Evolutionary conservation across 2,888 invertebrate genomes (phyloP), one percentile per base, ranked within the genome.

Genomic region (Crioceris asparagi): DNA sequence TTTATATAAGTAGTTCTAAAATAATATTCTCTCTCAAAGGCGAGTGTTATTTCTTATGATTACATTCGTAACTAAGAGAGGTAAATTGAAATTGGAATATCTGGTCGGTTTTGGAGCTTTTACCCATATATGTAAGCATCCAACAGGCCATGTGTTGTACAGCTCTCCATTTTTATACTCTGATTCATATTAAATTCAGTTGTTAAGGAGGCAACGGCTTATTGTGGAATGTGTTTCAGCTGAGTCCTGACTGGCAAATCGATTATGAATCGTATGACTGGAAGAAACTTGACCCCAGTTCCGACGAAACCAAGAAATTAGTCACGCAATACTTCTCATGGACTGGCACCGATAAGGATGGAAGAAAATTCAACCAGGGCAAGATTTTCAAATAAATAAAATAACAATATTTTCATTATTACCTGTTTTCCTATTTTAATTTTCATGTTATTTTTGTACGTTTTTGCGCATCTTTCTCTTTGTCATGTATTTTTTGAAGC

Each of bases 251-350:
- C 67, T 94, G 94, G 90, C 85, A 90, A 69, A 77, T 94, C 35
- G 97, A 98, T 69, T 98, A 92, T 61, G 96, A 96, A 69, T 84
- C 86, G 6, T 98, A 98, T 66, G 73, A 72, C 36, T 98, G 98
- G 98, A 84, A 75, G 57, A 94, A 96, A 67, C 71, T 98, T 45
- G 88, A 98, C 66, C 71, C 90, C 15, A 67, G 72, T 46, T 72
- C 73, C 36, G 77, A 77, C 38, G 81, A 83, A 57, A 91, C 92
- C 36, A 93, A 91, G 71, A 73, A 81, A 51, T 63, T 92, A 38
- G 88, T 97, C 10, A 69, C 78, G 46, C 82, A 92, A 56, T 96
- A 94, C 69, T 83, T 96, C 67, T 75, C 84, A 29, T 93, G 92
- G 92, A 71, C 74, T 52, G 94, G 93, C 44, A 64, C 71, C 14